Evolutionary conservation across 2,113 vertebrate genomes (phyloP).

Genomic region (Nymphicus hollandicus): DNA sequence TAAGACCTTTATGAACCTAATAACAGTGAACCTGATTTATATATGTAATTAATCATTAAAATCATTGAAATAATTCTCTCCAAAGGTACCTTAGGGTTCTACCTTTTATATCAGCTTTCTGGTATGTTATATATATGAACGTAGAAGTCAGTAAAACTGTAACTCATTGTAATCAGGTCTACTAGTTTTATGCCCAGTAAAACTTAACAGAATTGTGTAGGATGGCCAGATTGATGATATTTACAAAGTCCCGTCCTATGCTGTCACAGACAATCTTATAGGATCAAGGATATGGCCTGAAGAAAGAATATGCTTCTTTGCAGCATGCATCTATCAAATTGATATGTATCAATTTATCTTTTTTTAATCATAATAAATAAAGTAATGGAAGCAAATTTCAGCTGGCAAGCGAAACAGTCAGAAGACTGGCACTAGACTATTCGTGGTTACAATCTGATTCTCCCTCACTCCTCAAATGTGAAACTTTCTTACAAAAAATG

Average conservation of each 20-base stretch:
- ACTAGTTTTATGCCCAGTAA: not conserved
- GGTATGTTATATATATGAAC: not conserved
- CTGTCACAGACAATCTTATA: not conserved
- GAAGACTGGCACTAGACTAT: not conserved
- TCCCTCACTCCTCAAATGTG: not conserved
- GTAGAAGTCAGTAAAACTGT: not conserved
- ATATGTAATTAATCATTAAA: not conserved
- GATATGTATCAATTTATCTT: not conserved
- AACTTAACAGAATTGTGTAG: not conserved
- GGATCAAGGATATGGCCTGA: not conserved
- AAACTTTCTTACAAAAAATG: slow-evolving; percentile 20
- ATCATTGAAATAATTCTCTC: not conserved
- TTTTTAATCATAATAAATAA: not conserved
- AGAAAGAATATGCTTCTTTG: not conserved
- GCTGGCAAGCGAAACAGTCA: not conserved
- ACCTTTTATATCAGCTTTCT: not conserved
- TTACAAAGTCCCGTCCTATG: not conserved
- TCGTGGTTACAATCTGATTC: not conserved
- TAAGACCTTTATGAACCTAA: not conserved
- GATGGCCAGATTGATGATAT: not conserved
- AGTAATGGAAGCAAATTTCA: not conserved
- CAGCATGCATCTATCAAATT: not conserved
- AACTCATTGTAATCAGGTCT: not conserved
- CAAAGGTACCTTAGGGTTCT: not conserved
- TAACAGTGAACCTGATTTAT: not conserved